Conservation (phyloP, 2,888 invertebrate species). For the Elaeidobius kamerunicus region DNA sequence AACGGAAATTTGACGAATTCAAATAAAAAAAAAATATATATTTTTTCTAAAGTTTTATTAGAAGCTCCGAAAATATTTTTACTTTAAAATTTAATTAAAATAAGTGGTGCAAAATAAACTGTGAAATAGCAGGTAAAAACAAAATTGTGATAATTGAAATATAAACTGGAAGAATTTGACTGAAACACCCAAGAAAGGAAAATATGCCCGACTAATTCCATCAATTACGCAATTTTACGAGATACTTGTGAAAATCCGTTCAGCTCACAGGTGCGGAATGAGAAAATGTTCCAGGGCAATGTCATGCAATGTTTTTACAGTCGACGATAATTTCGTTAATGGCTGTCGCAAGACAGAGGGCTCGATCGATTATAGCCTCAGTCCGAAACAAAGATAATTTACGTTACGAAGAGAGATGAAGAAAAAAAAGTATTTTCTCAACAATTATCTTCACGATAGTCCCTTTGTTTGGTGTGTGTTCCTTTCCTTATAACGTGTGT, state of each 20-base stretch:
- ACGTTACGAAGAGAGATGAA: slow-evolving; percentile 3
- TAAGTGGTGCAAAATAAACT: too few relatives aligned
- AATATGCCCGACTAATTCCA: neutral
- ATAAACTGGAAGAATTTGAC: too few relatives aligned
- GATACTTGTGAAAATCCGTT: slow-evolving; percentile 17
- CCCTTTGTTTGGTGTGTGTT: slow-evolving; percentile 1
- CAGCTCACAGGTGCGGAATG: slow-evolving; percentile 25
- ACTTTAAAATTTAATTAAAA: too few relatives aligned
- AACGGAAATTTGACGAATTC: too few relatives aligned
- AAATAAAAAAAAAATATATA: too few relatives aligned
- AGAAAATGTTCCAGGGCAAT: slow-evolving; percentile 20
- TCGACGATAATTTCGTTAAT: slow-evolving; percentile 26
- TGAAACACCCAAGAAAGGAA: too few relatives aligned
- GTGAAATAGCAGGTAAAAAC: too few relatives aligned
- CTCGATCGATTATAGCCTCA: slow-evolving; percentile 19
- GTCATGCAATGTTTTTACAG: slow-evolving; percentile 26
- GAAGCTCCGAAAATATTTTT: too few relatives aligned
- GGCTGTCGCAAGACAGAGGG: slow-evolving; percentile 26
- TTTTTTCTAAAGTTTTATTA: too few relatives aligned
- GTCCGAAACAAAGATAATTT: slow-evolving; percentile 25
- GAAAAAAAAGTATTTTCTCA: slow-evolving; percentile 15
- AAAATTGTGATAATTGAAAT: too few relatives aligned
- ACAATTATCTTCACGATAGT: slow-evolving; percentile 19
- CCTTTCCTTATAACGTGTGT: slow-evolving; percentile 1
- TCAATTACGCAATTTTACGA: slow-evolving; percentile 19